Evolutionary conservation across 2,888 invertebrate genomes (phyloP), one percentile per base, ranked within the genome.

Genomic region (Bombylius discolor): DNA sequence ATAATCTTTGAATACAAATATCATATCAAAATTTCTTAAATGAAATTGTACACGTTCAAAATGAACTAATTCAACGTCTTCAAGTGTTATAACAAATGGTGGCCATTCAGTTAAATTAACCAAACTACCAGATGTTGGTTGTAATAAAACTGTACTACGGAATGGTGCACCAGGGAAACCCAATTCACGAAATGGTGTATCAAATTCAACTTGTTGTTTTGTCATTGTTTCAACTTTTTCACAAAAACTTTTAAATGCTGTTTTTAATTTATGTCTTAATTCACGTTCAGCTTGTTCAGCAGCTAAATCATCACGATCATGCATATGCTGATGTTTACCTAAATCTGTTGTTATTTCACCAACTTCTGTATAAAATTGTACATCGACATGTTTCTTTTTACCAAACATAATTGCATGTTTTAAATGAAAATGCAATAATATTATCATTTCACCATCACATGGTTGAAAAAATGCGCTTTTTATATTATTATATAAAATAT

Each of bases 331-430:
- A 73, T 98, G 97, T 74, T 99, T 99, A 49, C 98, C 98, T 66
- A 99, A 79, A 79, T 99, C 99, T 0, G 99, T 99, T 0, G 98
- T 98, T 58, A 99, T 97, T 77, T 99, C 99, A 66, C 99, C 99
- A 54, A 99, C 99, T 77, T 99, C 99, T 1, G 99, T 99, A 73
- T 98, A 99, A 77, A 99, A 99, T 72, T 99, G 98, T 6, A 99
- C 97, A 76, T 99, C 98, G 1, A 92, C 84, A 66, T 99, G 98
- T 69, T 99, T 98, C 81, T 99, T 99, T 77, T 96, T 96, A 64
- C 98, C 98, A 79, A 98, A 99, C 91, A 99, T 90, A 61, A 99
- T 99, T 36, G 99, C 97, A 72, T 99, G 94, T 81, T 94, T 97
- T 59, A 99, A 80, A 77, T 99, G 96, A 76, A 99, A 99, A 79